Percentiles rank a stretch among this genome's conserved stretches.
phyloP scores from a whole-genome alignment of 2,797 vertebrate species.

The Amblyraja radiata region DNA sequence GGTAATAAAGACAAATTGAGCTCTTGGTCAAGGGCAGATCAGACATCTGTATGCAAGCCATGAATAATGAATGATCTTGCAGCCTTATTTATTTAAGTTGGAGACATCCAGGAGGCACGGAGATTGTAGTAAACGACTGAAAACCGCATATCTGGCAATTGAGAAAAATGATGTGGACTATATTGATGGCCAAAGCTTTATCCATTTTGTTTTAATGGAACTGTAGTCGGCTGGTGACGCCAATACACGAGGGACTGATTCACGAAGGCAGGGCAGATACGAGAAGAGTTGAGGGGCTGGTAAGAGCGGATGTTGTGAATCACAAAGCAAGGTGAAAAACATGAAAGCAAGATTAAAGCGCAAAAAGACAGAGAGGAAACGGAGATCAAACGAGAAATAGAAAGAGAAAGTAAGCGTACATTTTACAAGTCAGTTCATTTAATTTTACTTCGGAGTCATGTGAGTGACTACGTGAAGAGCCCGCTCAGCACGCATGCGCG shows the following conservation, averaged over 20 bases:
- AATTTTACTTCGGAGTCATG: no score
- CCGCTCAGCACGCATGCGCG: no score
- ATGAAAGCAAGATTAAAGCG: background rate
- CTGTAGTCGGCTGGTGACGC: background rate
- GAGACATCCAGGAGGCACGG: background rate
- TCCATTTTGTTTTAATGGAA: background rate
- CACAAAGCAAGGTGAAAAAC: background rate
- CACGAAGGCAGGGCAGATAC: background rate
- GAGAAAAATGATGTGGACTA: background rate
- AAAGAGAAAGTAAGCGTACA: background rate
- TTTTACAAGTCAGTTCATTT: background rate
- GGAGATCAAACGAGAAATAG: background rate
- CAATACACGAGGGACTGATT: background rate
- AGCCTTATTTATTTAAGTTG: background rate
- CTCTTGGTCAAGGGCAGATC: background rate
- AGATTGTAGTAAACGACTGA: background rate
- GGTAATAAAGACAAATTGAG: background rate
- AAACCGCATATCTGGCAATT: background rate
- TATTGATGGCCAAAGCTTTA: background rate
- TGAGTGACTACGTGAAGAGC: no score
- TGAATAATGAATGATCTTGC: constrained; percentile 24
- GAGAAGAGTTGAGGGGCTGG: background rate
- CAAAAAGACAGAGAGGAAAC: background rate
- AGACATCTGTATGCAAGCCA: background rate
- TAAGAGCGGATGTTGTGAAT: background rate